Conservation (phyloP, 1,140 invertebrate species). For the Drosophila prosaltans region DNA sequence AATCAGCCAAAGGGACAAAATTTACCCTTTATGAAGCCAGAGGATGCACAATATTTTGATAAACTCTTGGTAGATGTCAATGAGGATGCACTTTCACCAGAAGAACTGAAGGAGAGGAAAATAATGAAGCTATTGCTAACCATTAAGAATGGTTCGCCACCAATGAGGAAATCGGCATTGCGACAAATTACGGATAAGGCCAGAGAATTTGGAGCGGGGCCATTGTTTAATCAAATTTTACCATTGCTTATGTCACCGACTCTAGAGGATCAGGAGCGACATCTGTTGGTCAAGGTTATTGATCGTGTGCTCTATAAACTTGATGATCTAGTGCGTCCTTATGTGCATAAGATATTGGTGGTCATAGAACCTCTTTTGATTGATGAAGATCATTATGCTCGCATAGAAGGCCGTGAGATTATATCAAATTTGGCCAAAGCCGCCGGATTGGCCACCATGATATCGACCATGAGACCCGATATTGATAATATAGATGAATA, state of each 20-base stretch:
- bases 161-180: constrained; percentile 98
- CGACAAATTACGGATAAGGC: constrained; percentile 99
- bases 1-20: constrained; percentile 97
- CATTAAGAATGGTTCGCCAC: constrained; percentile 99
- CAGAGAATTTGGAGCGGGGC: constrained; percentile 98
- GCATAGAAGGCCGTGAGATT: constrained; percentile 99
- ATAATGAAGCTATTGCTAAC: constrained; percentile 99
- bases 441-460: constrained; percentile 99
- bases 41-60: constrained; percentile 99
- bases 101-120: constrained; percentile 99
- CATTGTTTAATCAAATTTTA: constrained; percentile 99
- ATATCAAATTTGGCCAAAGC: constrained; percentile 99
- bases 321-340: constrained; percentile 98
- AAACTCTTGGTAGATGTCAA: constrained; percentile 99
- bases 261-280: constrained; percentile 99
- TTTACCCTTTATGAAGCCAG: constrained; percentile 99
- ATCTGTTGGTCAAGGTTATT: constrained; percentile 99
- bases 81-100: constrained; percentile 96
- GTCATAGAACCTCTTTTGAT: constrained; percentile 99
- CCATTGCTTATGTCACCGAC: constrained; percentile 99
- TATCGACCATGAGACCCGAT: constrained; percentile 99
- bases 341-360: constrained; percentile 99
- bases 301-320: constrained; percentile 99
- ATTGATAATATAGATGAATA: constrained; percentile 99
- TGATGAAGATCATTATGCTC: constrained; percentile 99